Evolutionary conservation across 2,888 invertebrate species (phyloP).

Genomic region (Heteromyza rotundicornis): DNA sequence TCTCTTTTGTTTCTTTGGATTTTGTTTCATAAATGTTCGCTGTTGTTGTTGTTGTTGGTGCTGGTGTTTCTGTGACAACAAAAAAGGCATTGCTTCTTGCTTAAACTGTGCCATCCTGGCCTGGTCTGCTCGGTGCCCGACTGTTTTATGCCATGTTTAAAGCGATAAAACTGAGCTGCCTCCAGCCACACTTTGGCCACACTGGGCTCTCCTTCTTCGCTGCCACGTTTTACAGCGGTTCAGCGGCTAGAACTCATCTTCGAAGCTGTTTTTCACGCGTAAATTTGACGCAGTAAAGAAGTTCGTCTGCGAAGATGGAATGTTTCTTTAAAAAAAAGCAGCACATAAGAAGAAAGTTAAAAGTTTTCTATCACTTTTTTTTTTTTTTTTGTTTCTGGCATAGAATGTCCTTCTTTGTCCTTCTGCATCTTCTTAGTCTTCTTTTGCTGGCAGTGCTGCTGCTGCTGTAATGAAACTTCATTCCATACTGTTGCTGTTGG

Average conservation of each 20-base stretch:
- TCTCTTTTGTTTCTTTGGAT: background rate
- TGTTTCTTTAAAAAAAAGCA: background rate
- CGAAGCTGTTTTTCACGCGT: background rate
- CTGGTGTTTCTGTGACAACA: background rate
- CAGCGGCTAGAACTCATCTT: background rate
- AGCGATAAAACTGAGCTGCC: background rate
- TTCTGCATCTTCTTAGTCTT: background rate
- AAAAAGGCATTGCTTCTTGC: background rate
- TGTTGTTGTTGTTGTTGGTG: background rate
- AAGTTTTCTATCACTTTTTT: background rate
- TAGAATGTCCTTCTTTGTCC: background rate
- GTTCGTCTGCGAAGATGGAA: background rate
- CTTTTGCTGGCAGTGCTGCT: no score
- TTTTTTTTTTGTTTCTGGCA: background rate
- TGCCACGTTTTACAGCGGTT: no score
- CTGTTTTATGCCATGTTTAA: constrained; percentile 1
- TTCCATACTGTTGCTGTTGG: constrained; percentile 1
- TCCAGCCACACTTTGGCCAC: background rate
- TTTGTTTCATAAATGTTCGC: background rate
- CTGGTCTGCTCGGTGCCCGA: no score
- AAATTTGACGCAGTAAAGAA: background rate
- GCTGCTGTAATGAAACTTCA: background rate
- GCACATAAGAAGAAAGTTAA: background rate
- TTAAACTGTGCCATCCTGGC: no score
- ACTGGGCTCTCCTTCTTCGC: no score